Evolutionary conservation across 2,113 vertebrate species (phyloP).

Genomic region (Nicator chloris): DNA sequence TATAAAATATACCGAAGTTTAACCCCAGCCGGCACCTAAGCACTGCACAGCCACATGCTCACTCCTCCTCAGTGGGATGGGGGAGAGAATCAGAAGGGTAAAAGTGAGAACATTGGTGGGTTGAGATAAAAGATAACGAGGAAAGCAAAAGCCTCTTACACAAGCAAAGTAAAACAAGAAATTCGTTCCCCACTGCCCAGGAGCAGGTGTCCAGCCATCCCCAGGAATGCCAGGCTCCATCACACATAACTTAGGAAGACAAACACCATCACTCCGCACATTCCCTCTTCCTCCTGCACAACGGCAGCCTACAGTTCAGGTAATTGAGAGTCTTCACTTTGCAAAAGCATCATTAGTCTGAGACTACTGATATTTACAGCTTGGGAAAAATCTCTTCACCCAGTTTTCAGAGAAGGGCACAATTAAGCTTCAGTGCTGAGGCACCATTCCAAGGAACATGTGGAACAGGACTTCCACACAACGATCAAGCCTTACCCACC

Average conservation of each 20-base stretch:
- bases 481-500: background rate
- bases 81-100: background rate
- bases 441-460: background rate
- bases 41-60: background rate
- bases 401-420: background rate
- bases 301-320: background rate
- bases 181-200: background rate
- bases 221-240: fast-evolving
- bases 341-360: background rate
- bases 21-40: background rate
- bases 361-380: background rate
- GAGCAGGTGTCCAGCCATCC: background rate
- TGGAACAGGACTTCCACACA: background rate
- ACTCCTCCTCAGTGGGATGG: background rate
- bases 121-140: background rate
- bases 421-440: background rate
- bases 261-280: background rate
- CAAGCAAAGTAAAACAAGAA: background rate
- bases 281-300: background rate
- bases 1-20: background rate
- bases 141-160: background rate
- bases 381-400: background rate
- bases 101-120: background rate
- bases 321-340: background rate
- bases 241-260: background rate